Evolutionary conservation across 2,888 invertebrate genomes (phyloP), one percentile per base, ranked within the genome.

Genomic region (Dynastes maya): DNA sequence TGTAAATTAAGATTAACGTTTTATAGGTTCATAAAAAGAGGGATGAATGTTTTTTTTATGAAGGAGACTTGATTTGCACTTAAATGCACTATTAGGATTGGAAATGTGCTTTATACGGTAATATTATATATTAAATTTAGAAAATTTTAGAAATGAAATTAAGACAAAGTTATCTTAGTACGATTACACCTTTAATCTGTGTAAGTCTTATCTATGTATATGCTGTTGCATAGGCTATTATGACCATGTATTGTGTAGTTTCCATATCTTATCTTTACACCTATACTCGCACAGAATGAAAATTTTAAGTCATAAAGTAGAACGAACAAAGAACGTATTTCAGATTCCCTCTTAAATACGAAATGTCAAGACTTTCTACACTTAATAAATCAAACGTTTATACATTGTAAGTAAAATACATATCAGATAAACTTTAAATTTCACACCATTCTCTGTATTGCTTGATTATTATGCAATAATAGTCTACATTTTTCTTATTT

Each of bases 221-320:
- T 45, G 45, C 8, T 37, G 32, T 71, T 16, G 40, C 58, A 53
- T 53, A 72, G 58, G 40, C 37, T 72, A 72, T 72, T 72, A 72
- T 45, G 58, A 40, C 22, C 72, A 40, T 58, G 5, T 37, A 4
- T 32, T 32, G 4, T 32, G 58, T 58, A 16, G 37, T 58, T 72
- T 58, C 6, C 58, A n/a, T 72, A 72, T 72, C 72, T 72, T 72
- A 72, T 72, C 72, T 72, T 13, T 55, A 55, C n/a, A 55, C 13
- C 6, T 16, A 22, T 22, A 16, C 55, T 16, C 22, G 55, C 16
- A 55, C 6, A 55, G 16, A 55, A 55, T 22, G 55, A 22, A 55
- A n/a, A 55, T 55, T 55, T 55, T 55, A 22, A 55, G 8, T 55
- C 8, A 55, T 4, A 55, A 55, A 55, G n/a, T 55, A 55, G n/a